These are phyloP conservation scores for Thamnophis sirtalis DNA, from an alignment of 2,113 vertebrate species.

Conservation along the genomic window DNA sequence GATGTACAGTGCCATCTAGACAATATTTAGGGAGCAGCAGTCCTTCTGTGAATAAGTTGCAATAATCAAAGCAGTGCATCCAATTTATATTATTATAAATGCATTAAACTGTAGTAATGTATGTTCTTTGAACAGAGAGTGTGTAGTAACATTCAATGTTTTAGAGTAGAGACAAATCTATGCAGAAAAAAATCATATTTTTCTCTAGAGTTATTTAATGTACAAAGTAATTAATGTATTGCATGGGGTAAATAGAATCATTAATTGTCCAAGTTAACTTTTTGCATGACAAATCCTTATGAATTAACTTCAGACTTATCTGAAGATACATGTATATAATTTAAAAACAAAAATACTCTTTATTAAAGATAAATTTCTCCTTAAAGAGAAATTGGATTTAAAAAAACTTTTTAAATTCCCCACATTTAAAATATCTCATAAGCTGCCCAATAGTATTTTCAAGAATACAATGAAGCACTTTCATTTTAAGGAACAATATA, in stretches of 20 bases:
- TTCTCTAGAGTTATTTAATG: constrained; percentile 32
- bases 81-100: not conserved
- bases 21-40: constrained; percentile 39
- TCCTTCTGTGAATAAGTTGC: not conserved
- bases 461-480: not conserved
- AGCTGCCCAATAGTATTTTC: not conserved
- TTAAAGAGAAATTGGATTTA: not conserved
- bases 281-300: not conserved
- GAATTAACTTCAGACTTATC: not conserved
- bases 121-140: not conserved
- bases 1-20: constrained; percentile 63
- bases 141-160: not conserved
- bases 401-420: not conserved
- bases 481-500: not conserved
- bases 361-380: not conserved
- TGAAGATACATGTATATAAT: not conserved
- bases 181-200: not conserved
- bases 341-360: not conserved
- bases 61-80: not conserved
- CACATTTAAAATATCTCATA: not conserved
- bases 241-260: not conserved
- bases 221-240: constrained; percentile 36
- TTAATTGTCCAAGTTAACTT: constrained; percentile 41
- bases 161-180: rapidly evolving
- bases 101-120: not conserved